These are phyloP conservation scores for Galeopterus variegatus DNA, from an alignment of 2,113 vertebrate species.

Conservation along the genomic window DNA sequence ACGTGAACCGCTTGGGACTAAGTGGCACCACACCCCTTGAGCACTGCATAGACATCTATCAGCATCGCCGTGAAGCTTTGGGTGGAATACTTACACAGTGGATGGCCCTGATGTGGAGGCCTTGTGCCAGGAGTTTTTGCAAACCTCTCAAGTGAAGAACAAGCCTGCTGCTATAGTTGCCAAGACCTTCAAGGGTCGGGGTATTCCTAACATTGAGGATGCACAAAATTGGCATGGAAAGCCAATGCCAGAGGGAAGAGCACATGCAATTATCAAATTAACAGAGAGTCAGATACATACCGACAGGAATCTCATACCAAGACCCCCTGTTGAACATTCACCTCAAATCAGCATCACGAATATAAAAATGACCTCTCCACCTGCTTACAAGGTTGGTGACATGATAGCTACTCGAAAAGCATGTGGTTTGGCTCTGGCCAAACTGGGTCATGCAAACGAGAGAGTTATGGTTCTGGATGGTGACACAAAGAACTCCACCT, in stretches of 20 bases:
- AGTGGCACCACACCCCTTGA: slow-evolving; percentile 91
- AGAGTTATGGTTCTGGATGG: slow-evolving; percentile 92
- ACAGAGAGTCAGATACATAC: slow-evolving; percentile 90
- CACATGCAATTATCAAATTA: slow-evolving; percentile 86
- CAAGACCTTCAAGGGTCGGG: slow-evolving; percentile 93
- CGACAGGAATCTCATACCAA: slow-evolving; percentile 84
- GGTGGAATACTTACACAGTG: slow-evolving; percentile 92
- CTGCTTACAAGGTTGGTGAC: slow-evolving; percentile 90
- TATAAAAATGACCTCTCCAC: slow-evolving; percentile 87
- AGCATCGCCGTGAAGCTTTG: slow-evolving; percentile 92
- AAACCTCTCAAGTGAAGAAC: slow-evolving; percentile 90
- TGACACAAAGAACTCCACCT: slow-evolving; percentile 94
- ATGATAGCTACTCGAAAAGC: slow-evolving; percentile 91
- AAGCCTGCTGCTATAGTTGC: slow-evolving; percentile 92
- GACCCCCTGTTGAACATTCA: slow-evolving; percentile 88
- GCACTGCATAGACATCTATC: slow-evolving; percentile 89
- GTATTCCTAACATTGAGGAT: slow-evolving; percentile 91
- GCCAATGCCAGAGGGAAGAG: slow-evolving; percentile 91
- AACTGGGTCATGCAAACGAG: slow-evolving; percentile 88
- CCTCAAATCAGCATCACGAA: slow-evolving; percentile 81
- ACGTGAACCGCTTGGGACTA: slow-evolving; percentile 93
- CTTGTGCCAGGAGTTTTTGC: slow-evolving; percentile 91
- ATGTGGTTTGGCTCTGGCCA: slow-evolving; percentile 90
- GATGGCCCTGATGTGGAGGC: slow-evolving; percentile 93
- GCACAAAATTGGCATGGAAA: slow-evolving; percentile 94